Base-by-base conservation (phyloP, 2,888 invertebrate genomes). In the Protophormia terraenovae region DNA sequence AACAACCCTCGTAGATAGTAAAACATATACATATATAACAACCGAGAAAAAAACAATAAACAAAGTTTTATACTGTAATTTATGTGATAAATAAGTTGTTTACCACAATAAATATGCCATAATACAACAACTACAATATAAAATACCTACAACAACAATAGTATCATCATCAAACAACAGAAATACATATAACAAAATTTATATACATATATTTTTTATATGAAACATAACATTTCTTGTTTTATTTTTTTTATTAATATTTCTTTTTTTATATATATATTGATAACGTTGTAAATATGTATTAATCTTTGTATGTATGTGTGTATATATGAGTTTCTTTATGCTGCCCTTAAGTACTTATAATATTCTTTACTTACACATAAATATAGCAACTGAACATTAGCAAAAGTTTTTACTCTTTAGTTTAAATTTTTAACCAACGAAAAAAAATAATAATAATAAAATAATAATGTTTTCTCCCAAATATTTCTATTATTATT, bases 41-140 rank as follows among this genome's bases (percentile, higher is more conserved):
- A 29, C 24, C 1, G 3, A 32, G 14, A 45, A 24, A 66, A 53
- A 69, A 72, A 84, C 67, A 84, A 84, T 78, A 81, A 73, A 73
- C 60, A 62, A 85, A 81, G 69, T 78, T 78, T 85, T 72, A 76
- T 72, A 32, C 72, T 53, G 71, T 72, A 84, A 76, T 84, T 84
- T 84, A 84, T 84, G 72, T 80, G 76, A 84, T 72, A 84, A 84
- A 72, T 84, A 80, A 84, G 71, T 76, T 84, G 84, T 77, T 84
- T 73, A 73, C 78, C 78, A 78, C 73, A 77, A 81, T 81, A 85
- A 81, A 85, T 81, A 81, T 85, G 81, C 55, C 73, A 81, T 81
- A 81, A 72, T 47, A 73, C 38, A 60, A 77, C 58, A 81, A 55
- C 73, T 45, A 16, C 32, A 50, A 32, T 53, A 71, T 27, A 19